Conservation (phyloP, 2,888 invertebrate genomes). For the Drosophila seclusa region DNA sequence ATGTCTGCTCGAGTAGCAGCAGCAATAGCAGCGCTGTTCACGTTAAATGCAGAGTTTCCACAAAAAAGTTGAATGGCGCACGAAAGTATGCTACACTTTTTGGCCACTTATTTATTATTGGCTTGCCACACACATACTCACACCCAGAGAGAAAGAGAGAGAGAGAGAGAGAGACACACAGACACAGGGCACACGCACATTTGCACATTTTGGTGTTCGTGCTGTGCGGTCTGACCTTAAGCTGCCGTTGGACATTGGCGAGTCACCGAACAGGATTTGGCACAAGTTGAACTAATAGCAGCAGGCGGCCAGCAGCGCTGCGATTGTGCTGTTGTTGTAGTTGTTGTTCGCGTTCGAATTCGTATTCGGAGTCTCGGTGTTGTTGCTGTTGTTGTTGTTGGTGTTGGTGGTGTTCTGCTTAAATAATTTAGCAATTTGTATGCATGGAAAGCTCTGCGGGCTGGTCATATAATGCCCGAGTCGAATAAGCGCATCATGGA, state of each 20-base stretch:
- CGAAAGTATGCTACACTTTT: slow-evolving; percentile 69
- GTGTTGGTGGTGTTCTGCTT: slow-evolving; percentile 55
- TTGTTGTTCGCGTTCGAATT: slow-evolving; percentile 1
- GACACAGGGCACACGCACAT: slow-evolving; percentile 18
- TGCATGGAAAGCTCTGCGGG: slow-evolving; percentile 76
- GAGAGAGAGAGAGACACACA: not conserved
- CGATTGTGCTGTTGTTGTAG: slow-evolving; percentile 7
- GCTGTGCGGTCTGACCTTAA: slow-evolving; percentile 62
- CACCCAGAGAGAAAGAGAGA: not conserved
- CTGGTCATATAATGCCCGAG: slow-evolving; percentile 71
- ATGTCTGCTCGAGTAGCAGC: slow-evolving; percentile 16
- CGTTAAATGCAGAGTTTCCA: slow-evolving; percentile 64
- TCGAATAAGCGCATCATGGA: slow-evolving; percentile 77
- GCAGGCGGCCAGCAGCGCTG: slow-evolving; percentile 37
- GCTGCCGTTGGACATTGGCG: slow-evolving; percentile 47
- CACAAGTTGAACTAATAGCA: slow-evolving; percentile 59
- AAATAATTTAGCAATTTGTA: slow-evolving; percentile 80
- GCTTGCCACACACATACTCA: slow-evolving; percentile 36
- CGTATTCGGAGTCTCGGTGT: not conserved
- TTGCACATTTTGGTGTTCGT: slow-evolving; percentile 44
- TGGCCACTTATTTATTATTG: slow-evolving; percentile 78
- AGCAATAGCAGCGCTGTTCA: slow-evolving; percentile 29
- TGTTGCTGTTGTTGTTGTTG: slow-evolving; percentile 7
- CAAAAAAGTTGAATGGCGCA: slow-evolving; percentile 70
- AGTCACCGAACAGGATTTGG: slow-evolving; percentile 57